These are phyloP conservation scores for Thaumatotibia leucotreta DNA, from an alignment of 1,140 invertebrate species.

Conservation along the genomic window DNA sequence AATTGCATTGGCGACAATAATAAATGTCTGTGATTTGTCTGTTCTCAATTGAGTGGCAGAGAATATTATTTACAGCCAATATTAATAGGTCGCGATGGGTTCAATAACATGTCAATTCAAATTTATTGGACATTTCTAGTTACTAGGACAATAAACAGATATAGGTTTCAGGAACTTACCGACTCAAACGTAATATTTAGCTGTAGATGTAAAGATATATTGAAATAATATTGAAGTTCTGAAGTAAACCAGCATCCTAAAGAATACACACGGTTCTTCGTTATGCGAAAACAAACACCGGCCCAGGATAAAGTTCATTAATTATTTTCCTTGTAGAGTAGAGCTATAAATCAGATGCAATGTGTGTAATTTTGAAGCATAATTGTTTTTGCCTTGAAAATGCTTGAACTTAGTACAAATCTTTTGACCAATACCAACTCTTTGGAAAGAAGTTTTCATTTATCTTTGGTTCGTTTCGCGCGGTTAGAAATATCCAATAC, in stretches of 20 bases:
- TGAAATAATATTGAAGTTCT: too few relatives aligned
- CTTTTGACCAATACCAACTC: too few relatives aligned
- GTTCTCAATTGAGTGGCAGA: neutral
- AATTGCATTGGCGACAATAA: neutral
- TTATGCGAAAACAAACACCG: neutral
- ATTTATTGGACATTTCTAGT: neutral
- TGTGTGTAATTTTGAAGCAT: neutral
- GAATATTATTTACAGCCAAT: neutral
- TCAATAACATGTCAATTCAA: neutral
- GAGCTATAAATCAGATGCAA: neutral
- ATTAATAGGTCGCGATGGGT: neutral
- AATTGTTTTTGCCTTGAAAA: neutral
- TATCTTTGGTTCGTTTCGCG: too few relatives aligned
- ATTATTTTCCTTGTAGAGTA: neutral
- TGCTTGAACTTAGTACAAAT: too few relatives aligned
- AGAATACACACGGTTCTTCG: too few relatives aligned
- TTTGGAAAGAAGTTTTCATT: too few relatives aligned
- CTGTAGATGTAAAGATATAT: too few relatives aligned
- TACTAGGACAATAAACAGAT: neutral
- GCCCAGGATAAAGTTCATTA: neutral
- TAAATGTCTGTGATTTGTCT: constrained; percentile 1
- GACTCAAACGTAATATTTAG: neutral
- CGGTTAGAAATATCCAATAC: too few relatives aligned
- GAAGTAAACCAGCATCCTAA: too few relatives aligned
- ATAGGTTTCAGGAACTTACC: neutral